These are phyloP conservation scores for Trissoscelio sp. DNA, from an alignment of 2,888 invertebrate genomes.

Conservation along the genomic window DNA sequence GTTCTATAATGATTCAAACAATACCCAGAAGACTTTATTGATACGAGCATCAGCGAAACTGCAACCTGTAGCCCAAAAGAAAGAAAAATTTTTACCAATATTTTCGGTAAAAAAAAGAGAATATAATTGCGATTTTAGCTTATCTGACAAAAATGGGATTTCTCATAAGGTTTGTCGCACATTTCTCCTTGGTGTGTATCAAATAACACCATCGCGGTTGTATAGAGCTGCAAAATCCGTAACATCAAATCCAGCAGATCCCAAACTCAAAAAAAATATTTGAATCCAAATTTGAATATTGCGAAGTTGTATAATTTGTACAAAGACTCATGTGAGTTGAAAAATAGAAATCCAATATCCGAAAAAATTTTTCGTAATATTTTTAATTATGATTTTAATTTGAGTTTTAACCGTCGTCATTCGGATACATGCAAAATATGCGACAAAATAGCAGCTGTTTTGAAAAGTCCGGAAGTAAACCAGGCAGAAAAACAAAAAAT, in stretches of 20 bases:
- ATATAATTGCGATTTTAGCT: constrained; percentile 30
- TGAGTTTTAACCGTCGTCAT: constrained; percentile 47
- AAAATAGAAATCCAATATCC: constrained; percentile 35
- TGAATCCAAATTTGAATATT: not conserved
- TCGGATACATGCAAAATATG: constrained; percentile 28
- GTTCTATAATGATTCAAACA: constrained; percentile 30
- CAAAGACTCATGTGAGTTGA: constrained; percentile 26
- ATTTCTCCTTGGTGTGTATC: not conserved
- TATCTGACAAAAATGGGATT: constrained; percentile 11
- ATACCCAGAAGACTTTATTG: constrained; percentile 16
- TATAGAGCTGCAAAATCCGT: constrained; percentile 24
- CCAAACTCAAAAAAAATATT: constrained; percentile 35
- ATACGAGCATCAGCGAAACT: not conserved
- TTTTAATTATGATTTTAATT: constrained; percentile 57
- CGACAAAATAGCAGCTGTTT: constrained; percentile 1
- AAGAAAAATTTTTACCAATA: not conserved
- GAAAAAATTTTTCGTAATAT: constrained; percentile 40
- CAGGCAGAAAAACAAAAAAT: too few relatives aligned
- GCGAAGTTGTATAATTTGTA: constrained; percentile 40
- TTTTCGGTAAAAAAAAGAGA: not conserved
- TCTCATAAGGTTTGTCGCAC: constrained; percentile 16
- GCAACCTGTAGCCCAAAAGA: not conserved
- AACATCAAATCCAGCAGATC: constrained; percentile 20
- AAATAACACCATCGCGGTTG: constrained; percentile 5
- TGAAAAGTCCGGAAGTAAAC: constrained; percentile 9